Conservation (phyloP, 2,888 invertebrate species). For the Macaria liturata region DNA sequence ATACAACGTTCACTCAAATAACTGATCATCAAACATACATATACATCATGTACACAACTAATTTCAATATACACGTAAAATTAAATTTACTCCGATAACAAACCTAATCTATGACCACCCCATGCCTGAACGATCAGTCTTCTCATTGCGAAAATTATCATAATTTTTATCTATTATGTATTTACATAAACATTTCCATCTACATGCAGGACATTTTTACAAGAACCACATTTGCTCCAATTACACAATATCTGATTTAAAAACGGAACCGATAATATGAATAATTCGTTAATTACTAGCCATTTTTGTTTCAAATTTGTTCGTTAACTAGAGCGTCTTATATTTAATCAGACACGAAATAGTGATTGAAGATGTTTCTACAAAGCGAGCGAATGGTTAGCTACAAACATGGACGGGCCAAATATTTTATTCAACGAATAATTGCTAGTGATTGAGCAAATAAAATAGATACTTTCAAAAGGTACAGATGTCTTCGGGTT, state of each 20-base stretch:
- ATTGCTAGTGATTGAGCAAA: constrained; percentile 56
- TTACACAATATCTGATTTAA: constrained; percentile 29
- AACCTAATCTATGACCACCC: constrained; percentile 70
- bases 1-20: constrained; percentile 10
- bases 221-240: constrained; percentile 33
- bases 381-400: constrained; percentile 47
- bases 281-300: background rate
- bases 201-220: constrained; percentile 48
- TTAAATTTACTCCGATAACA: constrained; percentile 68
- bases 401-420: constrained; percentile 52
- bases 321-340: constrained; percentile 26
- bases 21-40: too few relatives aligned
- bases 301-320: constrained; percentile 1
- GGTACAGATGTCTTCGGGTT: constrained; percentile 53
- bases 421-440: constrained; percentile 11
- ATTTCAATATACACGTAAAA: constrained; percentile 63
- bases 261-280: background rate
- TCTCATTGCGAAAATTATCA: constrained; percentile 80
- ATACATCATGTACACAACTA: constrained; percentile 50
- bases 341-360: constrained; percentile 1
- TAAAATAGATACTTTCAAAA: constrained; percentile 37
- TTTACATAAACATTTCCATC: constrained; percentile 39
- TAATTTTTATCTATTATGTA: constrained; percentile 62
- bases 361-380: constrained; percentile 24
- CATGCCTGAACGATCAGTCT: constrained; percentile 80